phyloP scores from a whole-genome alignment of 2,113 vertebrate genomes.

The Pantherophis guttatus region DNA sequence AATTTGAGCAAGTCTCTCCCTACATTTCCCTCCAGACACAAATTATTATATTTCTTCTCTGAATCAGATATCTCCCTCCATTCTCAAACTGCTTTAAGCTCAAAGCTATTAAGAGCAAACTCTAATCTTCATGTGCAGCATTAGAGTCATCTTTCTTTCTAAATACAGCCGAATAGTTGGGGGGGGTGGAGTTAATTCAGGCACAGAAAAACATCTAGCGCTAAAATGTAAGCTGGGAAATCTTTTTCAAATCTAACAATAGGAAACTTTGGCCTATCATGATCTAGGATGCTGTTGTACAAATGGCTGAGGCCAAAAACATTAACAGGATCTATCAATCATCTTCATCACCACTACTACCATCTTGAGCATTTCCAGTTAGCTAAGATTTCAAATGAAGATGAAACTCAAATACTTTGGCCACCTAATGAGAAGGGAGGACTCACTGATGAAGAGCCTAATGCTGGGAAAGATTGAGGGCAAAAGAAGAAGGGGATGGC shows the following conservation, averaged over 20 bases:
- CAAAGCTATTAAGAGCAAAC: slow-evolving; percentile 39
- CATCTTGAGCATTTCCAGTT: not conserved
- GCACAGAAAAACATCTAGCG: slow-evolving; percentile 42
- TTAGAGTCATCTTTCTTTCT: slow-evolving; percentile 54
- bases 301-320: not conserved
- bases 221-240: slow-evolving; percentile 57
- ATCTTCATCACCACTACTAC: not conserved
- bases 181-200: slow-evolving; percentile 45
- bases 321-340: not conserved
- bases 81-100: slow-evolving; percentile 47
- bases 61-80: slow-evolving; percentile 45
- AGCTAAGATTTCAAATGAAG: not conserved
- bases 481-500: too few species aligned
- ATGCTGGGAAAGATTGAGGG: too few species aligned
- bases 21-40: slow-evolving; percentile 52
- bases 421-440: too few species aligned
- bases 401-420: too few species aligned
- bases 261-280: slow-evolving; percentile 33
- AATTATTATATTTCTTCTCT: slow-evolving; percentile 66
- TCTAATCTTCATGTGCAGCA: slow-evolving; percentile 44
- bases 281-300: slow-evolving; percentile 1
- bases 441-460: too few species aligned
- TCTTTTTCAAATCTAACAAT: slow-evolving; percentile 52
- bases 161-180: slow-evolving; percentile 46
- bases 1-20: slow-evolving; percentile 53